Evolutionary conservation across 2,797 vertebrate genomes (phyloP).

Genomic region (Artibeus jamaicensis): DNA sequence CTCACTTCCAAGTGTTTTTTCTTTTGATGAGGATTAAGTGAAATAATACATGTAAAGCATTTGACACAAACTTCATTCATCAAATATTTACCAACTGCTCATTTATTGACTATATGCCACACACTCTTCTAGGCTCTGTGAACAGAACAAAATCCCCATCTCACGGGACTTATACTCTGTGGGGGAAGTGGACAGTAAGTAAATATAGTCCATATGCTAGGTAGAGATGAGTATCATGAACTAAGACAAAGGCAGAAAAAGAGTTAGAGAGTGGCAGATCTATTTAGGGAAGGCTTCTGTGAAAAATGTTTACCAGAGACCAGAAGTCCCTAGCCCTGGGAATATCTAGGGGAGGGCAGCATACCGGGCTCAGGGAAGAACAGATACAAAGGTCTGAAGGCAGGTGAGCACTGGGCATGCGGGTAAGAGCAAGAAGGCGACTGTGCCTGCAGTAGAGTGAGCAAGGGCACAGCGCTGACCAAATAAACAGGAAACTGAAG

Average conservation of each 20-base stretch:
- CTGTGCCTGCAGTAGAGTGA: neutral
- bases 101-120: neutral
- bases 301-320: neutral
- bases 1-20: neutral
- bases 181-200: neutral
- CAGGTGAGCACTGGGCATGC: neutral
- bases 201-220: neutral
- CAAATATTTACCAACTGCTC: neutral
- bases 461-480: neutral
- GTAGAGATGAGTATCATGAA: neutral
- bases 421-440: neutral
- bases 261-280: neutral
- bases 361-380: neutral
- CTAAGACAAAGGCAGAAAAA: neutral
- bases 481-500: neutral
- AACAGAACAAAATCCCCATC: neutral
- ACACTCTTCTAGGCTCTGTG: neutral
- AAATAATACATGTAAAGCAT: neutral
- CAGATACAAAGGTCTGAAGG: neutral
- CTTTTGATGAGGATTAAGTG: neutral
- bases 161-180: neutral
- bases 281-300: neutral
- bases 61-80: neutral
- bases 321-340: neutral
- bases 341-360: neutral